These are phyloP conservation scores for Sitodiplosis mosellana DNA, from an alignment of 1,140 invertebrate species.

Conservation along the genomic window DNA sequence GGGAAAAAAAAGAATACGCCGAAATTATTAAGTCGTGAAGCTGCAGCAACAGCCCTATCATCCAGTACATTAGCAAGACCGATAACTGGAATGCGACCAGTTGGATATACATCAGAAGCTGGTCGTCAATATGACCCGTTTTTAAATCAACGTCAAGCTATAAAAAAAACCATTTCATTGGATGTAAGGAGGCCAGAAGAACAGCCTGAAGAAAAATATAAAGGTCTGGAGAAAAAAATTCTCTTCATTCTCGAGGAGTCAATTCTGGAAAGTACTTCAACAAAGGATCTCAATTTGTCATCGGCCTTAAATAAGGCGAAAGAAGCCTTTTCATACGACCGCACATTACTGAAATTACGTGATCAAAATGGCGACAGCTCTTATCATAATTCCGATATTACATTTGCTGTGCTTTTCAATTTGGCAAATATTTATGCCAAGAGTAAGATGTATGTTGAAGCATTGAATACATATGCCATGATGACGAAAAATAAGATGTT, in stretches of 20 bases:
- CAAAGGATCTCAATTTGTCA: slow-evolving; percentile 11
- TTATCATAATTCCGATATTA: slow-evolving; percentile 77
- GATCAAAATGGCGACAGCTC: slow-evolving; percentile 78
- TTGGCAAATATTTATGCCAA: slow-evolving; percentile 81
- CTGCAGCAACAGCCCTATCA: slow-evolving; percentile 5
- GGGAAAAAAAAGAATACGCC: not conserved
- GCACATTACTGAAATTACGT: slow-evolving; percentile 70
- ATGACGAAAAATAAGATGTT: slow-evolving; percentile 74
- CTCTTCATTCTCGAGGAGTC: slow-evolving; percentile 70
- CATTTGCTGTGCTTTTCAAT: slow-evolving; percentile 86
- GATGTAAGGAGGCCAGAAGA: not conserved
- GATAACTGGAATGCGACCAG: slow-evolving; percentile 89
- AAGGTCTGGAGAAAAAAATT: slow-evolving; percentile 61
- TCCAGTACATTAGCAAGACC: slow-evolving; percentile 40
- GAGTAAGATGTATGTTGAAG: slow-evolving; percentile 90
- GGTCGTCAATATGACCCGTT: slow-evolving; percentile 54
- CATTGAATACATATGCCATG: slow-evolving; percentile 84
- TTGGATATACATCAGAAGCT: slow-evolving; percentile 70
- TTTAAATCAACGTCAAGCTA: slow-evolving; percentile 39
- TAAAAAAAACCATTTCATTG: not conserved
- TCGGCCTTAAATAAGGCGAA: slow-evolving; percentile 79
- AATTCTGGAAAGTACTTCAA: slow-evolving; percentile 36
- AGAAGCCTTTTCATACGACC: slow-evolving; percentile 85
- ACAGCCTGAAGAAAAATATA: slow-evolving; percentile 59
- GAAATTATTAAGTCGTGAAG: not conserved